Evolutionary conservation across 2,113 vertebrate genomes (phyloP).

Genomic region (Periophthalmodon schlosseri): DNA sequence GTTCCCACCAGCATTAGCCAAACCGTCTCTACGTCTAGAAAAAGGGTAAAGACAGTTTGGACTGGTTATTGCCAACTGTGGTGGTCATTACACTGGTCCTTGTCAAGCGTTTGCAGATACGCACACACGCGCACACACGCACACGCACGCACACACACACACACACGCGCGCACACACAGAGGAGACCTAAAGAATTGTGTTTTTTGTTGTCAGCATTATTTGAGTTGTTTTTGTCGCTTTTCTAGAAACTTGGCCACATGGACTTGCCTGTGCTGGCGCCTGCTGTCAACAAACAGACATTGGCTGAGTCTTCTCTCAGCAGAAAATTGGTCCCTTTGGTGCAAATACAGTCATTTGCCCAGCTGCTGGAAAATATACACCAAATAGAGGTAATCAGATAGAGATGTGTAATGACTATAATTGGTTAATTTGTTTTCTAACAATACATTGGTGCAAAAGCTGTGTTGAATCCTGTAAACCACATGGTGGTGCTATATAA

Average conservation of each 20-base stretch:
- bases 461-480: slow-evolving; percentile 20
- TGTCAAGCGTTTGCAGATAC: not conserved
- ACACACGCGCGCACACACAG: not conserved
- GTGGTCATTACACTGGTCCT: not conserved
- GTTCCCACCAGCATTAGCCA: slow-evolving; percentile 37
- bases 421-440: not conserved
- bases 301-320: slow-evolving; percentile 22
- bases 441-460: not conserved
- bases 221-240: slow-evolving; percentile 14
- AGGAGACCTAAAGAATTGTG: not conserved
- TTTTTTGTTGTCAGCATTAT: not conserved
- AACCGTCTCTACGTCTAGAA: slow-evolving; percentile 45
- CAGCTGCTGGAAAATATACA: slow-evolving; percentile 88
- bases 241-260: slow-evolving; percentile 84
- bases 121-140: not conserved
- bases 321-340: slow-evolving; percentile 77
- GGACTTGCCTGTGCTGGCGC: slow-evolving; percentile 61
- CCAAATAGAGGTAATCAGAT: slow-evolving; percentile 81
- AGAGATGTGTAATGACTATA: not conserved
- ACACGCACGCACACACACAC: too few relatives aligned
- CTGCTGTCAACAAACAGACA: slow-evolving; percentile 28
- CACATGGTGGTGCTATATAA: slow-evolving; percentile 67
- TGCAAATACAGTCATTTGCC: slow-evolving; percentile 82
- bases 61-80: not conserved
- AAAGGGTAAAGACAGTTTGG: slow-evolving; percentile 67